phyloP scores from a whole-genome alignment of 2,888 invertebrate species.

The Agrypnus murinus region DNA sequence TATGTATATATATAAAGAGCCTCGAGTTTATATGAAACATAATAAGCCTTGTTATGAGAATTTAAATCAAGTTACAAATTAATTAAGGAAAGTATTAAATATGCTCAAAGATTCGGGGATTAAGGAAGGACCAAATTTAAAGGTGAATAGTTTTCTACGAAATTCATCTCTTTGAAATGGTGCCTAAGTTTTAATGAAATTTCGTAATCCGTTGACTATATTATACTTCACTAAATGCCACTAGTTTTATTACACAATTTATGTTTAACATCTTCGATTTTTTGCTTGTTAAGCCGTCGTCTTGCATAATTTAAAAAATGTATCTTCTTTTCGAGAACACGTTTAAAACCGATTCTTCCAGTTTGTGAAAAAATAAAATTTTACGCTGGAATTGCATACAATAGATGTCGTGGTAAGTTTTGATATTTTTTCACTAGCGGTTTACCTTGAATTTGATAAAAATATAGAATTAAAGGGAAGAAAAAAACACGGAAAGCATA shows the following conservation, averaged over 20 bases:
- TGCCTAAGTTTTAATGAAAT: conserved; percentile 35
- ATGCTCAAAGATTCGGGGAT: no score
- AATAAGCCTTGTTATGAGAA: background rate
- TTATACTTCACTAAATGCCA: conserved; percentile 58
- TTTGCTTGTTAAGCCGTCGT: conserved; percentile 15
- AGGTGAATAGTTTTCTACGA: conserved; percentile 1
- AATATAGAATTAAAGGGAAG: conserved; percentile 41
- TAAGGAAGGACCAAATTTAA: no score
- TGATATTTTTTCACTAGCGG: conserved; percentile 46
- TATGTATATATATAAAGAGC: conserved; percentile 28
- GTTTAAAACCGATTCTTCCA: background rate
- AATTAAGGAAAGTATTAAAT: no score
- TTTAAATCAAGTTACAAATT: background rate
- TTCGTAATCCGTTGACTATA: conserved; percentile 46
- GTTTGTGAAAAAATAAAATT: background rate
- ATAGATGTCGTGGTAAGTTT: conserved; percentile 33
- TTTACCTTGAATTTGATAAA: conserved; percentile 55
- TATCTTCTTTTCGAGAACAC: conserved; percentile 13
- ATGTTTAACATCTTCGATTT: conserved; percentile 56
- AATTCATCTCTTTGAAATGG: conserved; percentile 18
- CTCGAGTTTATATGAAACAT: background rate
- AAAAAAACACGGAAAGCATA: conserved; percentile 54
- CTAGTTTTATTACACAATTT: conserved; percentile 58
- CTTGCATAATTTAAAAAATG: conserved; percentile 26
- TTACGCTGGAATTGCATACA: conserved; percentile 32